Evolutionary conservation across 2,888 invertebrate genomes (phyloP).

Genomic region (Biston stratarius): DNA sequence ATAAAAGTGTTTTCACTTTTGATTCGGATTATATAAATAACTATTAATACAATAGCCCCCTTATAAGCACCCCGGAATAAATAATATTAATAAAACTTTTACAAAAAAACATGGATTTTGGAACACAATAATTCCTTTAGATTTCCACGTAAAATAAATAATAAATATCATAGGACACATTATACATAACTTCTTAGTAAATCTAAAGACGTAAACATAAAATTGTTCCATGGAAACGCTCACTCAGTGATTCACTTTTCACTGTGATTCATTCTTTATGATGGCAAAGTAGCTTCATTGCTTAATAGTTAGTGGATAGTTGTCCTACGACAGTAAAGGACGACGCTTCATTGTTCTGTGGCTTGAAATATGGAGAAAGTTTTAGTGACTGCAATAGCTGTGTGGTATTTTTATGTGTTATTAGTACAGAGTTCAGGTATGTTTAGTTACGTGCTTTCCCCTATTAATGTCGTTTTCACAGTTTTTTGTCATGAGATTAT

Average conservation of each 20-base stretch:
- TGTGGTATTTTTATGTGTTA: conserved; percentile 35
- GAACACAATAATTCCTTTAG: no score
- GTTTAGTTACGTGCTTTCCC: neutral
- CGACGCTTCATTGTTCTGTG: conserved; percentile 2
- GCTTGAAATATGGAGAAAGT: conserved; percentile 31
- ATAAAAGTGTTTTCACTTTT: no score
- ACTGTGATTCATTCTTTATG: conserved; percentile 5
- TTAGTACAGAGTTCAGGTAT: conserved; percentile 37
- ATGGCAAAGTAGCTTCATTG: neutral
- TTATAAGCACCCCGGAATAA: no score
- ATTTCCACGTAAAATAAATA: no score
- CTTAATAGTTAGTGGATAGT: conserved; percentile 20
- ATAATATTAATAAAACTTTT: no score
- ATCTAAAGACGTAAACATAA: neutral
- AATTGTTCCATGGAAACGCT: neutral
- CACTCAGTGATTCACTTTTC: conserved; percentile 36
- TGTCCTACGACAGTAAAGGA: conserved; percentile 18
- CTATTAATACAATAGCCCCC: no score
- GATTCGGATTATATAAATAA: no score
- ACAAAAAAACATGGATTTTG: no score
- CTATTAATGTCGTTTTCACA: neutral
- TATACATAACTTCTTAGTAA: no score
- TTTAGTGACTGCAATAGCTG: conserved; percentile 26
- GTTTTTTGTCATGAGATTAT: neutral
- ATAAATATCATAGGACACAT: no score